Base-by-base conservation (phyloP, 2,888 invertebrate genomes). In the Gastracanthus pulcherrimus region DNA sequence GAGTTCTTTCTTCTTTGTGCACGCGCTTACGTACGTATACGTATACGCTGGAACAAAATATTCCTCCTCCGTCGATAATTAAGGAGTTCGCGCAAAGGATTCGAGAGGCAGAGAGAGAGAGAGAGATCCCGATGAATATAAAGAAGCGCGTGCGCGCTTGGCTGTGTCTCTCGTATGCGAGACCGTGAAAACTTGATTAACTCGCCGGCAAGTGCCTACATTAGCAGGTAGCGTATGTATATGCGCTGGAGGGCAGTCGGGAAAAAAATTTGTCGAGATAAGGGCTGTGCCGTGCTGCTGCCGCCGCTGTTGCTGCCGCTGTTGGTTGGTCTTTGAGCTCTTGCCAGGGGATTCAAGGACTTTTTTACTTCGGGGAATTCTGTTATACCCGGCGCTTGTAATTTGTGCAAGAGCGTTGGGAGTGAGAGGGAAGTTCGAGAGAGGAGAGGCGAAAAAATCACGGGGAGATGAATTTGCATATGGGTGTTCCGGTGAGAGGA, bases 181-280 rank as follows among this genome's bases (percentile, higher is more conserved):
- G 70, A 58, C 81, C 60, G 62, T 78, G 77, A 78, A 78, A 77
- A 78, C 69, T 74, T 72, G 77, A 81, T 81, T 81, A 77, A 77
- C 72, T 74, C 69, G 74, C 60, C 19, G 77, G 51, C 81, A 72
- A 81, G 81, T 70, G 81, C 76, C 67, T 81, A 76, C 76, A 81
- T 81, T 81, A 81, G 60, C 16, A 51, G 67, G 29, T n/a, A n/a
- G n/a, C n/a, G n/a, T n/a, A n/a, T n/a, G n/a, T n/a, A n/a, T n/a
- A n/a, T n/a, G n/a, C n/a, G n/a, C n/a, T n/a, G n/a, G n/a, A n/a
- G 19, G 5, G 45, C 62, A 26, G 36, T 26, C 58, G 11, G 41
- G 64, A 11, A 64, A 76, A 81, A 81, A 81, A 76, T 76, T 81
- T 64, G 60, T 48, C 55, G 62, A 77, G 77, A 78, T 81, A 81